Evolutionary conservation across 2,888 invertebrate genomes (phyloP), one percentile per base, ranked within the genome.

Genomic region (Xanthorhoe spadicearia): DNA sequence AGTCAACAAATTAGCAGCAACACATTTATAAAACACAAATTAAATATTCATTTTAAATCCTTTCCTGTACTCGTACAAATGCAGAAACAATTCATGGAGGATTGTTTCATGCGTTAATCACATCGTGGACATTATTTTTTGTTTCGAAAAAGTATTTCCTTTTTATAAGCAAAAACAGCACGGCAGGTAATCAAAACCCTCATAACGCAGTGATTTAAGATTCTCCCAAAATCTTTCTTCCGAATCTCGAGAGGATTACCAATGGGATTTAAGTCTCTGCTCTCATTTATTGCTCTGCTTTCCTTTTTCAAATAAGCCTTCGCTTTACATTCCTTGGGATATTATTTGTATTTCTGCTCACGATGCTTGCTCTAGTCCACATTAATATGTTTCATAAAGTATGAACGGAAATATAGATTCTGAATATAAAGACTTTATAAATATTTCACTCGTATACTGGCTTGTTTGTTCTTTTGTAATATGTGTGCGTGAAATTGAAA

Each of bases 241-340:
- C 70, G 73, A 78, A 72, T 71, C 74, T 69, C 74, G 68, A 63
- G 74, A 69, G 77, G 76, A 80, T 80, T 81, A 81, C 79, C 74
- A 79, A 75, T 74, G 77, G 77, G 79, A 79, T 77, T 77, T 81
- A 79, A 78, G 75, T 76, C 75, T 74, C 76, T 70, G 50, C 69
- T 77, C 77, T 79, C 77, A 78, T 82, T 82, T 82, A 80, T 77
- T 74, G 72, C 64, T 67, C 49, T 70, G 73, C 70, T 73, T 70
- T 71, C 64, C 70, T 69, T 74, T 67, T 70, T 65, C 64, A 58
- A 68, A 70, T 68, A 62, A 65, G 50, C 49, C 49, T 46, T 65
- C 43, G 60, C 59, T 64, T 64, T 58, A 58, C 61, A 56, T 56
- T 56, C 32, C 50, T 53, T 53, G 50, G 15, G 52, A 57, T 65